Evolutionary conservation across 2,113 vertebrate species (phyloP), one percentile per base, ranked within the genome.

Genomic region (Anser brachyrhynchus): DNA sequence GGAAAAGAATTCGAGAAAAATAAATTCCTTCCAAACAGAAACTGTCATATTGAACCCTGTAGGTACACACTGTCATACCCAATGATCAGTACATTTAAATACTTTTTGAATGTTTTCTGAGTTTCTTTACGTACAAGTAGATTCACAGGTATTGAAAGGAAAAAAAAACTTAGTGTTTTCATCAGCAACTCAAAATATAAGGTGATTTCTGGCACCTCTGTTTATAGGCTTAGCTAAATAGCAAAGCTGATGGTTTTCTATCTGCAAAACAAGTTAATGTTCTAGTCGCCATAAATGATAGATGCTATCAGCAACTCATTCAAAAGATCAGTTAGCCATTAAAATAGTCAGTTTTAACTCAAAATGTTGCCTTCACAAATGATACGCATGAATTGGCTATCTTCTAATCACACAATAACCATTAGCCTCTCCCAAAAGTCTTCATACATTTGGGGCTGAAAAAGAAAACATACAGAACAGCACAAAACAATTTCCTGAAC

Each of bases 301-400:
- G 43, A 31, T 23, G 49, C 8, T 23, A 29, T 46, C 54, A 84
- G 46, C n/a, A 46, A 37, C 25, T 43, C 14, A 18, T 43, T n/a
- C 18, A 39, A 49, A 80, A 37, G 13, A 67, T 22, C 15, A 46
- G 13, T 28, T 57, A 77, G 61, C 35, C 51, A 20, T 22, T 28
- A 44, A 33, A 86, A 54, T 11, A 55, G 17, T 16, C 33, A 29
- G 15, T 16, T 80, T 54, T 41, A 58, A 35, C 39, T 31, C 23
- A 4, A 10, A 55, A 21, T 3, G 0, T n/a, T 55, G 44, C 31
- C 8, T 80, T 71, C 64, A 54, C 39, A 75, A 75, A 10, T 14
- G n/a, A 26, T 8, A 52, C 3, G 9, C 11, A 5, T 16, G 16
- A 69, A 57, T 21, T 9, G 1, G 2, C 3, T 29, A 46, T 37